Evolutionary conservation across 2,888 invertebrate genomes (phyloP).

Genomic region (Nezara viridula): DNA sequence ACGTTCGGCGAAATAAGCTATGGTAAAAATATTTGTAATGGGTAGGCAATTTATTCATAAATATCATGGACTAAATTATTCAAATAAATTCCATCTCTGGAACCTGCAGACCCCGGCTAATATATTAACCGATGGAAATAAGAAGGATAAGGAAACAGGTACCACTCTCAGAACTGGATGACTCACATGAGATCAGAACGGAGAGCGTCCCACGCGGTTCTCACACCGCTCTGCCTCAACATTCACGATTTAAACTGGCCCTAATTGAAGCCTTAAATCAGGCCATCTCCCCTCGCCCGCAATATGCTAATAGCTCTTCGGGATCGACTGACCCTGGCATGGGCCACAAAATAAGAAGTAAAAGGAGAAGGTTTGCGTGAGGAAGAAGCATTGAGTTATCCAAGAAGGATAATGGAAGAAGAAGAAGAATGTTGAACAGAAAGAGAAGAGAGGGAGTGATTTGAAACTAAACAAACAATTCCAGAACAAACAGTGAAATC

Average conservation of each 20-base stretch:
- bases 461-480: background rate
- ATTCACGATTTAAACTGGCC: background rate
- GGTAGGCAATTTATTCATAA: background rate
- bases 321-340: background rate
- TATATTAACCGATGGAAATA: slow-evolving; percentile 27
- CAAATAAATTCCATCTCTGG: slow-evolving; percentile 15
- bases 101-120: background rate
- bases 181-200: background rate
- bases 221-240: background rate
- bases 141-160: slow-evolving; percentile 17
- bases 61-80: background rate
- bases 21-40: background rate
- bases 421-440: background rate
- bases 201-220: background rate
- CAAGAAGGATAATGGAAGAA: background rate
- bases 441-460: background rate
- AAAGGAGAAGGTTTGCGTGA: background rate
- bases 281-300: background rate
- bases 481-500: background rate
- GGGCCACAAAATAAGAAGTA: background rate
- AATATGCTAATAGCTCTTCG: background rate
- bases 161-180: background rate
- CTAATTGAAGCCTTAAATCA: slow-evolving; percentile 37
- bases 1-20: background rate
- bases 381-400: background rate